A percentile compares a stretch with the other conserved stretches of the same genome.
Evolutionary conservation across 1,140 invertebrate genomes (phyloP).

Genomic region (Anoplophora glabripennis): DNA sequence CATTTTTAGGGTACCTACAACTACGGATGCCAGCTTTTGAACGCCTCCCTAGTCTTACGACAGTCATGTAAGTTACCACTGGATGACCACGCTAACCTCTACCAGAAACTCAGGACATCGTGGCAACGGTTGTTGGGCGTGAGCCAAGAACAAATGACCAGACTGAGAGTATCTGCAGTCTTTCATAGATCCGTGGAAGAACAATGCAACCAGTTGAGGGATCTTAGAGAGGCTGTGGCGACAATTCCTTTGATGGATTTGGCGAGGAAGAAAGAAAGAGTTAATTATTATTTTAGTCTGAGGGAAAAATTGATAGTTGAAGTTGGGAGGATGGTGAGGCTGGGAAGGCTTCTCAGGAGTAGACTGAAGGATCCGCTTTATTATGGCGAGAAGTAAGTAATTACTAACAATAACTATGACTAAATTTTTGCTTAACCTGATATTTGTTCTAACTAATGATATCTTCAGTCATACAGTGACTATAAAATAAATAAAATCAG

Average conservation of each 20-base stretch:
- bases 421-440: background rate
- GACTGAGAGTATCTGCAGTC: conserved; percentile 71
- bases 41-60: conserved; percentile 69
- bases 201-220: conserved; percentile 58
- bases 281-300: conserved; percentile 56
- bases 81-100: conserved; percentile 56
- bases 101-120: conserved; percentile 58
- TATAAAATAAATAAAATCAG: background rate
- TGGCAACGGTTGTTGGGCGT: conserved; percentile 70
- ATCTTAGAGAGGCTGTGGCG: conserved; percentile 56
- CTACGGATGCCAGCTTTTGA: conserved; percentile 73
- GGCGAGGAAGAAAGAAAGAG: conserved; percentile 38
- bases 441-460: background rate
- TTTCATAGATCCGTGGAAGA: conserved; percentile 74
- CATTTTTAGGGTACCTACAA: conserved; percentile 69
- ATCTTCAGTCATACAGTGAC: background rate
- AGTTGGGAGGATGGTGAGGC: conserved; percentile 69
- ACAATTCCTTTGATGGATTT: conserved; percentile 44
- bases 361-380: conserved; percentile 58
- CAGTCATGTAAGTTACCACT: conserved; percentile 68
- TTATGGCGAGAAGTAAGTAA: conserved; percentile 30
- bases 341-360: conserved; percentile 66
- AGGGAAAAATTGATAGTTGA: conserved; percentile 70
- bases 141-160: conserved; percentile 73
- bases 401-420: background rate